A percentile compares a stretch with the other conserved stretches of the same genome.
These are phyloP conservation scores for Hirtodrosophila cameraria DNA, from an alignment of 2,888 invertebrate species.

Conservation along the genomic window DNA sequence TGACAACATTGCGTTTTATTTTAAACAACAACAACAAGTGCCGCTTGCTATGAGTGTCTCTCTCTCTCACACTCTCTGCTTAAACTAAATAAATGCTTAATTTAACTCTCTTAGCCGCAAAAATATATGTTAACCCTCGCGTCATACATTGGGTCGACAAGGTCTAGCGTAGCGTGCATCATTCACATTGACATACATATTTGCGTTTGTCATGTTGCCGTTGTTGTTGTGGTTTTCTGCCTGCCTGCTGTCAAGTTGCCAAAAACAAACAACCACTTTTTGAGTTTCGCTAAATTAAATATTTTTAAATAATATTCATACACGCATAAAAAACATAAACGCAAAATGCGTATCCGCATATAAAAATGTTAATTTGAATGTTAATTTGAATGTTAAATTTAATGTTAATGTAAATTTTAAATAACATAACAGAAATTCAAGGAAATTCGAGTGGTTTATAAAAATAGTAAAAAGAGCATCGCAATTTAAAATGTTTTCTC, in stretches of 20 bases:
- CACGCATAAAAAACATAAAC: neutral
- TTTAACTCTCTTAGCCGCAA: conserved; percentile 33
- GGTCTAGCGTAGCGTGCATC: conserved; percentile 38
- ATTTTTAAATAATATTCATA: conserved; percentile 5
- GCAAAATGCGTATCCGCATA: too few species aligned
- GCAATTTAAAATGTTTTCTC: too few species aligned
- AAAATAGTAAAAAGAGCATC: too few species aligned
- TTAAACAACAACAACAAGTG: conserved; percentile 56
- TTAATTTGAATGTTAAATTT: too few species aligned
- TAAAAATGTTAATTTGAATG: too few species aligned
- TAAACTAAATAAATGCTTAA: conserved; percentile 28
- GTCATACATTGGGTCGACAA: conserved; percentile 29
- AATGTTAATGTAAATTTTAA: too few species aligned
- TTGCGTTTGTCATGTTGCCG: neutral
- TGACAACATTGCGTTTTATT: conserved; percentile 20
- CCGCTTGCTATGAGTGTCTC: conserved; percentile 24
- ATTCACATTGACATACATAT: conserved; percentile 49
- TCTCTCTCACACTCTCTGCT: too few species aligned
- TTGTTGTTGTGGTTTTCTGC: too few species aligned
- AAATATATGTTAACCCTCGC: conserved; percentile 11
- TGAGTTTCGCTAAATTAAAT: conserved; percentile 6
- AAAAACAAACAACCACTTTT: conserved; percentile 19
- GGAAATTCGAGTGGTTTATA: too few species aligned
- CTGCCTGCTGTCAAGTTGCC: conserved; percentile 42
- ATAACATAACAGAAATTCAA: too few species aligned